Evolutionary conservation across 2,888 invertebrate species (phyloP).

Genomic region (Megaustenia siamemsis): DNA sequence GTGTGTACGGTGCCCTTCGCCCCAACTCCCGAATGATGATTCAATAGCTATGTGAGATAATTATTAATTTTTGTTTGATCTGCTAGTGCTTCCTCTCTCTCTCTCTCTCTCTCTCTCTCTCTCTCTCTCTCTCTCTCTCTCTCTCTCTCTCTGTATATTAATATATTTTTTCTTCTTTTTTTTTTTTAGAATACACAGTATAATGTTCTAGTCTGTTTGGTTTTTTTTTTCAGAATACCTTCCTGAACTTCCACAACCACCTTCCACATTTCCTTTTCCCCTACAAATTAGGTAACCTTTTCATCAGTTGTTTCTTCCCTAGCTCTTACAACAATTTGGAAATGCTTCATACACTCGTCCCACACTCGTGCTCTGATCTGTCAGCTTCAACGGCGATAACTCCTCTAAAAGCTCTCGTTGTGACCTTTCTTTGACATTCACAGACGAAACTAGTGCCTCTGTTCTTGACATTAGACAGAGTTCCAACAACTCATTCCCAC

Average conservation of each 20-base stretch:
- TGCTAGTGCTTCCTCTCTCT: background rate
- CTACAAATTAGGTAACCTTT: too few species aligned
- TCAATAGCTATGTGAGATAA: too few species aligned
- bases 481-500: background rate
- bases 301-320: background rate
- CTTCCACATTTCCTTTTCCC: too few species aligned
- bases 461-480: slow-evolving; percentile 5
- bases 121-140: background rate
- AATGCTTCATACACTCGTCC: background rate
- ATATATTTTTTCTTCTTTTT: background rate
- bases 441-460: background rate
- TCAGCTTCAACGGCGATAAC: background rate
- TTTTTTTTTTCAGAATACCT: too few species aligned
- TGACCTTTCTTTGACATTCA: slow-evolving; percentile 25
- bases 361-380: background rate
- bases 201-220: too few species aligned
- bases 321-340: background rate
- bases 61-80: background rate
- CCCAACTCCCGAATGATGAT: too few species aligned
- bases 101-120: background rate
- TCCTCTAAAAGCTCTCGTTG: background rate
- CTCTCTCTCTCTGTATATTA: too few species aligned
- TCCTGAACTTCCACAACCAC: too few species aligned
- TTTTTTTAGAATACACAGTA: background rate
- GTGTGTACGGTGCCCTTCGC: too few species aligned